Conservation (phyloP, 2,888 invertebrate species). For the Parnassius mnemosyne region DNA sequence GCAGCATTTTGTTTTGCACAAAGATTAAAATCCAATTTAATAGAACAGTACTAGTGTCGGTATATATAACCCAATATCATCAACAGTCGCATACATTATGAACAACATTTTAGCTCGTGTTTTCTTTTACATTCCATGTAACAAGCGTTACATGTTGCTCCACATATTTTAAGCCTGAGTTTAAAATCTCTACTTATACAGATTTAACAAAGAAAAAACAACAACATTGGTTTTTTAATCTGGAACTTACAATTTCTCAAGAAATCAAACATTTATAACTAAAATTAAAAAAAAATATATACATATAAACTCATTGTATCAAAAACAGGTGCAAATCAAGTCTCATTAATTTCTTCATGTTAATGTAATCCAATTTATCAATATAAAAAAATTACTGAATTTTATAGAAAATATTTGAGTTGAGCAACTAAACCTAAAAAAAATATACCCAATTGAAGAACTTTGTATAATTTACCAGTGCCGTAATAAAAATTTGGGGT, state of each 20-base stretch:
- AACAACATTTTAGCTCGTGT: constrained; percentile 49
- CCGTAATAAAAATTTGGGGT: no score
- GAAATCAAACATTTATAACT: not conserved
- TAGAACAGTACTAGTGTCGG: constrained; percentile 58
- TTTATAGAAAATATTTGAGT: no score
- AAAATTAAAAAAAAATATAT: constrained; percentile 1
- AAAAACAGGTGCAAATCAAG: constrained; percentile 21
- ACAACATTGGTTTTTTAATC: constrained; percentile 17
- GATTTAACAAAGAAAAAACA: constrained; percentile 19
- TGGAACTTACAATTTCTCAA: not conserved
- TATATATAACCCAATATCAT: constrained; percentile 39
- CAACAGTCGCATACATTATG: constrained; percentile 48
- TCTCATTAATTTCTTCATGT: not conserved
- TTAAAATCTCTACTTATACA: constrained; percentile 48
- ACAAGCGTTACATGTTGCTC: constrained; percentile 50
- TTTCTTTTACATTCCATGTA: constrained; percentile 50
- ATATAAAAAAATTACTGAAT: no score
- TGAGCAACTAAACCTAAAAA: no score
- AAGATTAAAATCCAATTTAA: constrained; percentile 35
- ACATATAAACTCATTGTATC: constrained; percentile 13
- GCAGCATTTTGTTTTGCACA: not conserved
- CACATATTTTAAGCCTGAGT: constrained; percentile 43
- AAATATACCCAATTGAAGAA: no score
- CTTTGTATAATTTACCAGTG: no score
- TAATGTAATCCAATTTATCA: no score